Evolutionary conservation across 2,888 invertebrate genomes (phyloP).

Genomic region (Julus scandinavius): DNA sequence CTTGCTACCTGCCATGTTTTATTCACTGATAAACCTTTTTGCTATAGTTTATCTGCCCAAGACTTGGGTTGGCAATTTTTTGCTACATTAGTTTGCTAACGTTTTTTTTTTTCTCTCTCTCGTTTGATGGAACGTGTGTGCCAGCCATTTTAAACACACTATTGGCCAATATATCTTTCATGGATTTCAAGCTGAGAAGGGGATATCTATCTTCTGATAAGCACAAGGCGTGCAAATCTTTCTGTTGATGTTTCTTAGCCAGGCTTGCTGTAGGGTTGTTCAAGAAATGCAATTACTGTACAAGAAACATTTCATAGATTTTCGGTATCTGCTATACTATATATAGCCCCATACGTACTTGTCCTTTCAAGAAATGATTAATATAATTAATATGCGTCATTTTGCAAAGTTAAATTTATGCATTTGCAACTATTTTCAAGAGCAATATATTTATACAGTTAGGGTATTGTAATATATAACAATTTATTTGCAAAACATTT

Average conservation of each 20-base stretch:
- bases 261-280: background rate
- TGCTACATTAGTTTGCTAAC: constrained; percentile 16
- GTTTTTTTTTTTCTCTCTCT: background rate
- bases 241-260: background rate
- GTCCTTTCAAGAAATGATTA: too few species aligned
- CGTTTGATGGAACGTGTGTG: constrained; percentile 21
- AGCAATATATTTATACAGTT: too few species aligned
- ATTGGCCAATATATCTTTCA: constrained; percentile 25
- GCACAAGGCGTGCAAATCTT: background rate
- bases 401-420: too few species aligned
- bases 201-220: constrained; percentile 8
- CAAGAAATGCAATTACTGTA: background rate
- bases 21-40: background rate
- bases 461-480: too few species aligned
- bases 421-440: too few species aligned
- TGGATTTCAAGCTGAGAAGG: constrained; percentile 2
- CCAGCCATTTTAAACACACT: background rate
- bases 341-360: too few species aligned
- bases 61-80: constrained; percentile 1
- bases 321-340: too few species aligned
- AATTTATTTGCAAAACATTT: too few species aligned
- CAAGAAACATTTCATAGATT: background rate
- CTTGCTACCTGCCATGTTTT: constrained; percentile 10
- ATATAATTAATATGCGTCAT: too few species aligned
- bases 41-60: background rate